Base-by-base conservation (phyloP, 2,113 vertebrate genomes). In the Caranx ignobilis region DNA sequence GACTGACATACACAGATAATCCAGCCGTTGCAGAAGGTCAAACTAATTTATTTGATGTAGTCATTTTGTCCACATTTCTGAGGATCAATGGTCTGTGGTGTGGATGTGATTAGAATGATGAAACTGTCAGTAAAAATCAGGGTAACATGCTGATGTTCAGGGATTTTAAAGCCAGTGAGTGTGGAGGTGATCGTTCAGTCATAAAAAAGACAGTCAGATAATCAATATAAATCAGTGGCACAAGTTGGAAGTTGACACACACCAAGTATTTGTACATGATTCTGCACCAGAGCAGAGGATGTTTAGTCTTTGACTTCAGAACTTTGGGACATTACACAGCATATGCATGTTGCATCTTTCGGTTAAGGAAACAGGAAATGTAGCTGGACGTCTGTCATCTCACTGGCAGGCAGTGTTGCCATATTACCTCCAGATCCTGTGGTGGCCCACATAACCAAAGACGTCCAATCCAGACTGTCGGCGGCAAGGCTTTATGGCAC, bases 21-120 rank as follows among this genome's bases (percentile, higher is more conserved):
- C 88, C 83, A 85, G 60, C 71, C n/a, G 56, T 15, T 62, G 71
- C 84, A 79, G 85, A 89, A 88, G 89, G 92, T 79, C 87, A 82
- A 70, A 84, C 71, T 85, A 69, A 91, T 91, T 89, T 78, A 79
- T 85, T 85, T 91, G 83, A 92, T 89, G 87, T 64, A 77, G 77
- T 89, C 70, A 68, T 77, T 86, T 83, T 83, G 75, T 60, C 75
- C 68, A 43, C 79, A 75, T 82, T 82, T 83, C 55, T 73, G 57
- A 60, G 75, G 63, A 85, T 81, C 83, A 82, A 71, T 82, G 79
- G 47, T 31, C 81, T 79, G 10, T 47, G 74, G 67, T 71, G 31
- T 69, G 61, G 82, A 79, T 91, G 79, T 77, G 89, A 90, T 89
- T 87, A 80, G 81, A 89, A 56, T 83, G 72, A 87, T 74, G 66